Percentiles rank a stretch among this genome's conserved stretches.
phyloP scores from a whole-genome alignment of 2,113 vertebrate genomes.

The Australoheros scitulus region DNA sequence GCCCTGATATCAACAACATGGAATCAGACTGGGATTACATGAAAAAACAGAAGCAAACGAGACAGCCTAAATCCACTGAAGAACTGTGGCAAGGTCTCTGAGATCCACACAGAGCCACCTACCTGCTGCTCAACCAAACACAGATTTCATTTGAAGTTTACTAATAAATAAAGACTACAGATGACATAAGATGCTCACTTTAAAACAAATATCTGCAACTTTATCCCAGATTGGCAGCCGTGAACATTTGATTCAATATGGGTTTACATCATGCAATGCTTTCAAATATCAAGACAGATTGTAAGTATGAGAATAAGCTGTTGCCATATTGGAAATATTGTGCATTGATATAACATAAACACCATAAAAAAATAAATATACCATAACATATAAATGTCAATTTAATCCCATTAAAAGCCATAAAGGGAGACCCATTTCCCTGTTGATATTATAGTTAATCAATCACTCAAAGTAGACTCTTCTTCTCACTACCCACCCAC shows the following conservation, averaged over 20 bases:
- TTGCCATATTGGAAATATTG: neutral
- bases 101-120: neutral
- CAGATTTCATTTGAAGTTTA: neutral
- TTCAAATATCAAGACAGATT: neutral
- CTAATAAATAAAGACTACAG: neutral
- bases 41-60: constrained; percentile 18
- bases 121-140: neutral
- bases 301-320: neutral
- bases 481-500: constrained; percentile 24
- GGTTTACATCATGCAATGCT: neutral
- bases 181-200: neutral
- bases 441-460: constrained; percentile 23
- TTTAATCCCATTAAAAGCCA: constrained; percentile 5
- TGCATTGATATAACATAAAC: neutral
- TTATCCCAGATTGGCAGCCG: neutral
- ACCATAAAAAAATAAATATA: neutral
- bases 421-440: neutral
- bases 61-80: constrained; percentile 16
- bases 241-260: no score
- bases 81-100: neutral
- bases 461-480: constrained; percentile 33
- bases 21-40: constrained; percentile 48
- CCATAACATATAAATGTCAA: neutral
- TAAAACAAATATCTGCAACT: neutral
- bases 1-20: constrained; percentile 35